Conservation (phyloP, 2,888 invertebrate species). For the Pasiphila rectangulata region DNA sequence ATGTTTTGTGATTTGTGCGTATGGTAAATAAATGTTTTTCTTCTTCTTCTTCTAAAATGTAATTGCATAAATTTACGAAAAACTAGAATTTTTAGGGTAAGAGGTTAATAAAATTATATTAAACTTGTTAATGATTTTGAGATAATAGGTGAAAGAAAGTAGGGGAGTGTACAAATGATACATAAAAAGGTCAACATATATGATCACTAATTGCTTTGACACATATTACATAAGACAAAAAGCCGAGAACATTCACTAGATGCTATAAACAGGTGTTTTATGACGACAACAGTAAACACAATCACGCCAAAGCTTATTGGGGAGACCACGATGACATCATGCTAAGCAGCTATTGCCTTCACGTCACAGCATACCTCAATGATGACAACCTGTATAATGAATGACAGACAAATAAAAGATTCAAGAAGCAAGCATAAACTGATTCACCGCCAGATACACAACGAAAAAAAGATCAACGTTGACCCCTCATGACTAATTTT, state of each 20-base stretch:
- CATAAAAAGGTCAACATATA: slow-evolving; percentile 16
- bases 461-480: slow-evolving; percentile 23
- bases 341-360: slow-evolving; percentile 42
- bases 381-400: slow-evolving; percentile 52
- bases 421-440: slow-evolving; percentile 34
- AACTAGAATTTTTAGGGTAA: not conserved
- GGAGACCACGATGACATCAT: slow-evolving; percentile 61
- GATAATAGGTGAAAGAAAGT: slow-evolving; percentile 4
- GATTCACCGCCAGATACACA: slow-evolving; percentile 37
- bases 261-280: slow-evolving; percentile 22
- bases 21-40: too few relatives aligned
- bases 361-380: slow-evolving; percentile 58
- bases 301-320: slow-evolving; percentile 32
- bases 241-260: slow-evolving; percentile 9
- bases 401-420: slow-evolving; percentile 40
- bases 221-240: slow-evolving; percentile 22
- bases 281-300: slow-evolving; percentile 31
- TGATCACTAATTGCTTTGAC: slow-evolving; percentile 28
- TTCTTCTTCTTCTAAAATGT: too few relatives aligned
- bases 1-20: too few relatives aligned
- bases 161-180: slow-evolving; percentile 7
- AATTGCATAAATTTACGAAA: too few relatives aligned
- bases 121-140: not conserved
- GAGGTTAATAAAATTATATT: not conserved
- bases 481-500: slow-evolving; percentile 34